Percentiles rank a stretch among this genome's conserved stretches.
phyloP scores from a whole-genome alignment of 2,797 vertebrate genomes.

The Strix occidentalis region DNA sequence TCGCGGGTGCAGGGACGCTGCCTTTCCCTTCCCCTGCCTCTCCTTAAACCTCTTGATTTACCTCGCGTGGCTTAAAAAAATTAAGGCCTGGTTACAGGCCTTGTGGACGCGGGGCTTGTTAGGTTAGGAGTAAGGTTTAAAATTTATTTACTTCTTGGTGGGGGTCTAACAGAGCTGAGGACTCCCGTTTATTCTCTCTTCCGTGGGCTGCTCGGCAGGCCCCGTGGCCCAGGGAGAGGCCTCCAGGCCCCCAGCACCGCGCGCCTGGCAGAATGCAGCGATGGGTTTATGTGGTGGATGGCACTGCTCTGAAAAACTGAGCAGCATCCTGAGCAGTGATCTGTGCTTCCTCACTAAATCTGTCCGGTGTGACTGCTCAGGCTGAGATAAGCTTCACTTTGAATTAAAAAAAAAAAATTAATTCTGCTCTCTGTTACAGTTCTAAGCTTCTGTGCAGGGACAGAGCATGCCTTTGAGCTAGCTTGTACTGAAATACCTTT shows the following conservation, averaged over 20 bases:
- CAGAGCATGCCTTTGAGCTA: neutral
- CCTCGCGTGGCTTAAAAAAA: neutral
- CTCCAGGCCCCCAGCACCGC: neutral
- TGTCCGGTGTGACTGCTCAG: neutral
- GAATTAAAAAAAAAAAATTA: neutral
- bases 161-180: neutral
- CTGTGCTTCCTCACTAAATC: neutral
- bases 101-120: neutral
- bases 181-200: neutral
- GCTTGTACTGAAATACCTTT: neutral
- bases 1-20: neutral
- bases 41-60: neutral
- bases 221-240: neutral
- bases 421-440: neutral
- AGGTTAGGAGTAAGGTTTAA: neutral
- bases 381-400: neutral
- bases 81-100: neutral
- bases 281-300: neutral
- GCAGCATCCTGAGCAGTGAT: neutral
- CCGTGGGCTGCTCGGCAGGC: rapidly evolving
- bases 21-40: no score
- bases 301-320: neutral
- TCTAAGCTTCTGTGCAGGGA: neutral
- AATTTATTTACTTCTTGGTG: neutral
- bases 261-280: neutral